A percentile compares a stretch with the other conserved stretches of the same genome.
These are phyloP conservation scores for Orthosia gracilis DNA, from an alignment of 2,888 invertebrate genomes.

Conservation along the genomic window DNA sequence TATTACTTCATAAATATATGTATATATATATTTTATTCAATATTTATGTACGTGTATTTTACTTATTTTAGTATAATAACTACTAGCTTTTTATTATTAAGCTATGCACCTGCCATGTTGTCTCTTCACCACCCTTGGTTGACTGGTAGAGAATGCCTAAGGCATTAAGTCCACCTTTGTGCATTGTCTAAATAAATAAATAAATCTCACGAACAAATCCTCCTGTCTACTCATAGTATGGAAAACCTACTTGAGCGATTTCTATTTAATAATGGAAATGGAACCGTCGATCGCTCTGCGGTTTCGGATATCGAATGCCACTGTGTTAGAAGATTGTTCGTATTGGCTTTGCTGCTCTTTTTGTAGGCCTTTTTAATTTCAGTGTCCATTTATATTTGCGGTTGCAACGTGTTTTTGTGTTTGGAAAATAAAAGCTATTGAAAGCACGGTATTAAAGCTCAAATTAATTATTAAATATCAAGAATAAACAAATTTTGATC, in stretches of 20 bases:
- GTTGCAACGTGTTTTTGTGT: slow-evolving; percentile 4
- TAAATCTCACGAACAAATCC: neutral
- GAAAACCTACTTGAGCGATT: slow-evolving; percentile 40
- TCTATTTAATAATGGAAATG: slow-evolving; percentile 41
- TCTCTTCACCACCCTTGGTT: too few relatives aligned
- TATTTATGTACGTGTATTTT: too few relatives aligned
- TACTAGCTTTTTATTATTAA: too few relatives aligned
- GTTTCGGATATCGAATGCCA: slow-evolving; percentile 40
- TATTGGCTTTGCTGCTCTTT: slow-evolving; percentile 28
- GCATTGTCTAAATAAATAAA: too few relatives aligned
- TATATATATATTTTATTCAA: too few relatives aligned
- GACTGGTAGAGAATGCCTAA: too few relatives aligned
- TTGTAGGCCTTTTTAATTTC: slow-evolving; percentile 24
- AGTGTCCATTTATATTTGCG: slow-evolving; percentile 26
- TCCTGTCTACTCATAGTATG: neutral
- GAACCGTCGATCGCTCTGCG: slow-evolving; percentile 36
- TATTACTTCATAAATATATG: too few relatives aligned
- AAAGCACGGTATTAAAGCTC: neutral
- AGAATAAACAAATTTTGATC: neutral
- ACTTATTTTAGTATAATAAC: too few relatives aligned
- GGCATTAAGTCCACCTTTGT: too few relatives aligned
- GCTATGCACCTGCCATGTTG: too few relatives aligned
- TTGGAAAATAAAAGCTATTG: neutral
- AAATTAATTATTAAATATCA: too few relatives aligned
- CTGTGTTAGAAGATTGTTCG: slow-evolving; percentile 17